Percentiles rank a stretch among this genome's conserved stretches.
These are phyloP conservation scores for Microcebus murinus DNA, from an alignment of 2,113 vertebrate genomes.

Conservation along the genomic window DNA sequence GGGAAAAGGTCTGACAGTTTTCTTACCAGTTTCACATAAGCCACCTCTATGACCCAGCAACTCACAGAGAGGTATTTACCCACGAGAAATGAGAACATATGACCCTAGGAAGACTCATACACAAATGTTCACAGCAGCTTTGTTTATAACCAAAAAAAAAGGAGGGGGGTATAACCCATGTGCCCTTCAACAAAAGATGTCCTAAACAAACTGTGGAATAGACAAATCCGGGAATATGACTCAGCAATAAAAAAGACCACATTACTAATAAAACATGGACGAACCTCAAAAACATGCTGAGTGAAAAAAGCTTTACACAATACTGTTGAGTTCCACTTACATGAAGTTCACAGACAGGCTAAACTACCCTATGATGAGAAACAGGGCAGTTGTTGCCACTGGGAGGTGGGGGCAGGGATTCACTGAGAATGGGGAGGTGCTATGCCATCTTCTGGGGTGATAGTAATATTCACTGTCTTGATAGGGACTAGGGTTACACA, in stretches of 20 bases:
- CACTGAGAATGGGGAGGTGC: background rate
- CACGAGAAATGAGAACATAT: background rate
- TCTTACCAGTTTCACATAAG: background rate
- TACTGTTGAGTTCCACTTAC: background rate
- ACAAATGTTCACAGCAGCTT: background rate
- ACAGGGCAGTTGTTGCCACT: background rate
- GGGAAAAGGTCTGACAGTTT: background rate
- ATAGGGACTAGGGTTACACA: background rate
- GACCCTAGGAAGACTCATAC: background rate
- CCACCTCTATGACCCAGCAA: background rate
- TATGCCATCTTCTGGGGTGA: background rate
- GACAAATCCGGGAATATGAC: background rate
- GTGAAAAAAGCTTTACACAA: background rate
- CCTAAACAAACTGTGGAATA: background rate
- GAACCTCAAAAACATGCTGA: background rate
- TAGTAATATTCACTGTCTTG: background rate
- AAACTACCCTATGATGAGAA: background rate
- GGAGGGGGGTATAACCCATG: background rate
- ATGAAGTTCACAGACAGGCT: background rate
- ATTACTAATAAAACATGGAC: background rate
- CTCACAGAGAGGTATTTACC: background rate
- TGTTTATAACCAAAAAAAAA: background rate
- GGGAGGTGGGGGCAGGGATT: background rate
- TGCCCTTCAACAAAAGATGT: background rate
- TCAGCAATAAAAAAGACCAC: background rate